phyloP scores from a whole-genome alignment of 2,113 vertebrate genomes.

The Steatornis caripensis region DNA sequence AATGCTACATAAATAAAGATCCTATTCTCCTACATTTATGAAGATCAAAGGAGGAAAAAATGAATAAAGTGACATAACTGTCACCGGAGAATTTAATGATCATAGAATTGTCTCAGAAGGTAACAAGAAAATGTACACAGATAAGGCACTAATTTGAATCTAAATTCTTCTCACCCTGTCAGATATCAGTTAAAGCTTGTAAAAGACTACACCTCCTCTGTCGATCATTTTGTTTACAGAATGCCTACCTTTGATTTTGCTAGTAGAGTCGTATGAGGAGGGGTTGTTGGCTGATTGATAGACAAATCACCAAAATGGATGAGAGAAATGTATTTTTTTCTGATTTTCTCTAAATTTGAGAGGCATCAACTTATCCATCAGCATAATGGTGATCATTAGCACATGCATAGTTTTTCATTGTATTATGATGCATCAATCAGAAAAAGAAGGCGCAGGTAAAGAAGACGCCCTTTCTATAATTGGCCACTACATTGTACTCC shows the following conservation, averaged over 20 bases:
- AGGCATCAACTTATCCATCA: neutral
- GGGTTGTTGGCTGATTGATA: neutral
- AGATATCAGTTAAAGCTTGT: neutral
- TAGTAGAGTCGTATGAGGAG: neutral
- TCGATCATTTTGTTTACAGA: neutral
- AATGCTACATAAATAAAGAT: conserved; percentile 29
- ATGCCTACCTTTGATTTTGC: neutral
- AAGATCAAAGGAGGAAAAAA: conserved; percentile 22
- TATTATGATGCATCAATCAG: neutral
- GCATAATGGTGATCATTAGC: neutral
- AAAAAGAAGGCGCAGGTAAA: neutral
- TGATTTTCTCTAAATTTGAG: neutral
- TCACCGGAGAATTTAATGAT: conserved; percentile 5
- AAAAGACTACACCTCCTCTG: neutral
- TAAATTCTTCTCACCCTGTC: neutral
- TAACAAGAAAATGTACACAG: neutral
- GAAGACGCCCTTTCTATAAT: neutral
- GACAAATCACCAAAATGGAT: neutral
- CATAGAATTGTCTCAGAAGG: neutral
- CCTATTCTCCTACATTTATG: neutral
- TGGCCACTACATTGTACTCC: neutral
- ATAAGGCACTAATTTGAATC: neutral
- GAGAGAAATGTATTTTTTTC: neutral
- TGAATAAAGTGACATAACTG: neutral
- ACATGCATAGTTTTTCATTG: neutral